Evolutionary conservation across 1,140 invertebrate species (phyloP).

Genomic region (Dendrolimus kikuchii): DNA sequence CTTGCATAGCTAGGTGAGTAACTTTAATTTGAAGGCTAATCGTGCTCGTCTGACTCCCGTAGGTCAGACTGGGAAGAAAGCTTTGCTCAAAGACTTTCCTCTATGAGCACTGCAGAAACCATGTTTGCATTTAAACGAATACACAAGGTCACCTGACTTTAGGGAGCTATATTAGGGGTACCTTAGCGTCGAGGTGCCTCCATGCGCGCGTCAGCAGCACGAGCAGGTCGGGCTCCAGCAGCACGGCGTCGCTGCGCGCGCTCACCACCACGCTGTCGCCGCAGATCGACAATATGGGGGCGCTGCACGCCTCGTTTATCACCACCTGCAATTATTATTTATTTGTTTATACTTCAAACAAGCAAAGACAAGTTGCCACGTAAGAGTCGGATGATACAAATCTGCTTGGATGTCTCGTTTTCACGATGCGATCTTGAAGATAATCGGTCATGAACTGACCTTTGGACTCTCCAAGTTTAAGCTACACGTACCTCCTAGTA

Average conservation of each 20-base stretch:
- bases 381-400: too few relatives aligned
- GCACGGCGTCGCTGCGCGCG: conserved; percentile 65
- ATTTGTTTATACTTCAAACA: not conserved
- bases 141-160: not conserved
- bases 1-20: too few relatives aligned
- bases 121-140: not conserved
- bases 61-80: too few relatives aligned
- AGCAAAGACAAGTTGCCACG: not conserved
- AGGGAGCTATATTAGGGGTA: not conserved
- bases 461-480: too few relatives aligned
- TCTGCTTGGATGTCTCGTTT: too few relatives aligned
- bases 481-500: too few relatives aligned
- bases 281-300: conserved; percentile 60
- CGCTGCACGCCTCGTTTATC: conserved; percentile 73
- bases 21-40: too few relatives aligned
- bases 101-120: too few relatives aligned
- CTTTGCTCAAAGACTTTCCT: too few relatives aligned
- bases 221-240: conserved; percentile 74
- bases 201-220: conserved; percentile 74
- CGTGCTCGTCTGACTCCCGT: too few relatives aligned
- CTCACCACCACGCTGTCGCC: conserved; percentile 31
- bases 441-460: too few relatives aligned
- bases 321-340: conserved; percentile 47
- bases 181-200: conserved; percentile 54
- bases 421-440: too few relatives aligned